Conservation (phyloP, 2,888 invertebrate species). For the Aproaerema taeniolella region DNA sequence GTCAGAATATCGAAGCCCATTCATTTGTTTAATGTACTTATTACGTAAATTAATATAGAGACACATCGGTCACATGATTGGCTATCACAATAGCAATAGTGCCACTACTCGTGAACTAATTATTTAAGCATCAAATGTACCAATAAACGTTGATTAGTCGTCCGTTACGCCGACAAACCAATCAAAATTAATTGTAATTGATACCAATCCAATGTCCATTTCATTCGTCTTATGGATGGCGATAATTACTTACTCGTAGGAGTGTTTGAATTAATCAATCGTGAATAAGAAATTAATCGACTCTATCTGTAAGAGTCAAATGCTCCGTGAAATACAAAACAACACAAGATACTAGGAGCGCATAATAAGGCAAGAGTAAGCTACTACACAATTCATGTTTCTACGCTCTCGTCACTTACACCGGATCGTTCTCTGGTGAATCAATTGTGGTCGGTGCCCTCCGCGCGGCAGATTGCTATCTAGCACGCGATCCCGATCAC, state of each 20-base stretch:
- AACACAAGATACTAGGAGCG: too few relatives aligned
- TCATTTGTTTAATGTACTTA: too few relatives aligned
- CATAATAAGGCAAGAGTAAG: too few relatives aligned
- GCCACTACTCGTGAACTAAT: conserved; percentile 5
- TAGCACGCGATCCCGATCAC: conserved; percentile 70
- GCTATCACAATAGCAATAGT: conserved; percentile 8
- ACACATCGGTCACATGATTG: conserved; percentile 8
- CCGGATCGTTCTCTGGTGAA: conserved; percentile 35
- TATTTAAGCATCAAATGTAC: conserved; percentile 11
- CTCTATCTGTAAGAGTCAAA: too few relatives aligned
- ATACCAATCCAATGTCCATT: conserved; percentile 7
- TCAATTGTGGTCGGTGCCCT: conserved; percentile 66
- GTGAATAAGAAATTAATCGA: too few relatives aligned
- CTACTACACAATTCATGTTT: conserved; percentile 7
- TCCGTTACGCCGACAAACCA: conserved; percentile 9
- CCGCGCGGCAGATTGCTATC: conserved; percentile 56
- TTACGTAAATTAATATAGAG: conserved; percentile 3
- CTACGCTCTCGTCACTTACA: conserved; percentile 14
- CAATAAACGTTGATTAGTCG: conserved; percentile 10
- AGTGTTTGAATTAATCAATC: too few relatives aligned
- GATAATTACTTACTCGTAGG: not conserved
- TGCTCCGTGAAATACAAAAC: too few relatives aligned
- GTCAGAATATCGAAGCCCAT: too few relatives aligned
- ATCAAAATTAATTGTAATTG: conserved; percentile 10
- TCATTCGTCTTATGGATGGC: too few relatives aligned